Conservation (phyloP, 2,888 invertebrate genomes). For the Buathra laborator region DNA sequence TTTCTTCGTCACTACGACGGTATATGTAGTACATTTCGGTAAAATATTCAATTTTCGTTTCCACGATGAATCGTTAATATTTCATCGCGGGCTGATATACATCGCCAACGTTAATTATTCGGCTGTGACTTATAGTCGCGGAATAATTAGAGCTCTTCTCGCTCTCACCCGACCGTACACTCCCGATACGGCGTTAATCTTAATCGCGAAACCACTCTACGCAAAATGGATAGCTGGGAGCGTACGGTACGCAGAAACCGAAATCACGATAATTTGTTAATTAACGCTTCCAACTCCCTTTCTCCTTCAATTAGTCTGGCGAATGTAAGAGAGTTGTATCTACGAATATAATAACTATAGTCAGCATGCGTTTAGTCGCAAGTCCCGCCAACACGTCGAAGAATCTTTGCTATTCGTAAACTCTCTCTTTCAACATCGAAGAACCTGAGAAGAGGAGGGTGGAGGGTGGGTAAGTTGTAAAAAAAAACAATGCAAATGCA, state of each 20-base stretch:
- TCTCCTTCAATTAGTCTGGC: slow-evolving; percentile 37
- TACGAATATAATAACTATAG: slow-evolving; percentile 10
- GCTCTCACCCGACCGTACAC: neutral
- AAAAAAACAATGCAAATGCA: neutral
- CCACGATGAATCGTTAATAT: slow-evolving; percentile 25
- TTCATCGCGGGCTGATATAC: slow-evolving; percentile 19
- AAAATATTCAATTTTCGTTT: slow-evolving; percentile 32
- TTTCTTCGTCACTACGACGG: neutral
- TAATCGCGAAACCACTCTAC: slow-evolving; percentile 43
- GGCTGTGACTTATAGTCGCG: slow-evolving; percentile 57
- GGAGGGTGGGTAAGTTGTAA: too few species aligned
- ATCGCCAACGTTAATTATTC: slow-evolving; percentile 55
- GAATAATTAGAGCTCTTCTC: slow-evolving; percentile 56
- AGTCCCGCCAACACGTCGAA: neutral
- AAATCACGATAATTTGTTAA: slow-evolving; percentile 59
- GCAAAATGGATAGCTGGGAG: slow-evolving; percentile 43
- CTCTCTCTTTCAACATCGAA: neutral
- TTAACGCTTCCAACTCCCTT: slow-evolving; percentile 40
- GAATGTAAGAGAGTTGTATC: neutral
- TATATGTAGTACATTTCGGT: too few species aligned
- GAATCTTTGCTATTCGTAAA: neutral
- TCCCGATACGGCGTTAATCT: slow-evolving; percentile 58
- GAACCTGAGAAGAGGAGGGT: too few species aligned
- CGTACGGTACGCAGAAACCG: slow-evolving; percentile 24
- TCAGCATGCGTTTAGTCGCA: neutral